Base-by-base conservation (phyloP, 1,140 invertebrate species). In the Drosophila leontia region DNA sequence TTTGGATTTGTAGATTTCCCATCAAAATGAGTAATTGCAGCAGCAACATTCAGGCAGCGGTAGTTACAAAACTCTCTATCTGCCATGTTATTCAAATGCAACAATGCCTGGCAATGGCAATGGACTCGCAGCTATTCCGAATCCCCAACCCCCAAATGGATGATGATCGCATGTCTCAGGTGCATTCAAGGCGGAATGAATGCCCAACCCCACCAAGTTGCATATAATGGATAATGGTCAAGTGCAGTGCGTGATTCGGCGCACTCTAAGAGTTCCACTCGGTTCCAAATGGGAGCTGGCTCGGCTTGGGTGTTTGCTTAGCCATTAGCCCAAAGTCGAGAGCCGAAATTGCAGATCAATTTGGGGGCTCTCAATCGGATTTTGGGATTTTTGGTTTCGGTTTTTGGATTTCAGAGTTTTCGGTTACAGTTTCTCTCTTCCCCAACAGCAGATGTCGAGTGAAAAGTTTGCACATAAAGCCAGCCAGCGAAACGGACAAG, bases 381-480 rank as follows among this genome's bases (percentile, higher is more conserved):
- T 70, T 53, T 56, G 13, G 61, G 48, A 34, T 58, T 11, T 71
- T 32, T n/a, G 67, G 67, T 77, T 70, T 41, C 34, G 61, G 29
- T 55, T 23, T 56, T 56, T 23, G 53, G 53, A 56, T 64, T 64
- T 42, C n/a, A 12, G 12, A 53, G 19, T 35, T 59, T 57, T 67
- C 32, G 55, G 17, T 51, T 41, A 37, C 15, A 72, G 47, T 72
- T 71, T 74, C 55, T 72, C 32, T 74, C 55, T 51, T n/a, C 67
- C 35, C 32, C 5, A n/a, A 3, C 45, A 8, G 26, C 39, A 44
- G 23, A n/a, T 41, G 34, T 60, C 6, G 44, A 78, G 78, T 75
- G 68, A 75, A 82, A 81, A 67, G 61, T 78, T 60, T 55, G 63
- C 64, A 78, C 65, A 70, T 78, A 78, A 78, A 85, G 72, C 50